Evolutionary conservation across 2,888 invertebrate genomes (phyloP), one percentile per base, ranked within the genome.

Genomic region (Pemphredon lugubris): DNA sequence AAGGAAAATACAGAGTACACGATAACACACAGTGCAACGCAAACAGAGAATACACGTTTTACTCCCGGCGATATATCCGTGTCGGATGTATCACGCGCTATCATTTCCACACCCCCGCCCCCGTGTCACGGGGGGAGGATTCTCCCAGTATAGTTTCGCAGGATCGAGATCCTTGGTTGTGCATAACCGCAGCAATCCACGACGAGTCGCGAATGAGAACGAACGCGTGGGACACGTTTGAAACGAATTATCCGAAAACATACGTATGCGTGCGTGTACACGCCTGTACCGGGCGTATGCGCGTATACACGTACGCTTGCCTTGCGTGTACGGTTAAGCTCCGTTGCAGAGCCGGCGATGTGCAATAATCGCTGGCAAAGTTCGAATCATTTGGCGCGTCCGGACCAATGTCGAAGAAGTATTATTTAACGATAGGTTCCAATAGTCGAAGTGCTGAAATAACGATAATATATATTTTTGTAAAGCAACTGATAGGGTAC

Each of bases 391-490:
- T 75, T 66, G 61, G 65, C 75, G 79, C 66, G 66, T 71, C 71
- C 79, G 76, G 79, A 79, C 79, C 79, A 79, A 79, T 79, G 61
- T 79, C 68, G 63, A 73, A n/a, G 58, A 79, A 79, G 79, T 79
- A 79, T 79, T 79, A 79, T 76, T 76, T 74, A 76, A 74, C 60
- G 57, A 78, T 78, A 79, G 69, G 75, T 75, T 79, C 47, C 79
- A 73, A 73, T 75, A 73, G 71, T 63, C 75, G 75, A 59, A 55
- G 73, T 58, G 79, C 71, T 68, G 68, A 67, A 59, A 71, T 73
- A 63, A 73, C 64, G 55, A 79, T 71, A 70, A 72, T 73, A 74
- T 76, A 79, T 79, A 79, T 79, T 79, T 79, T 79, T 79, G 67
- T 79, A 79, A 60, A 39, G n/a, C 60, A 59, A 34, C 13, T 65